Conservation (phyloP, 2,113 vertebrate genomes). For the Dasypus novemcinctus region DNA sequence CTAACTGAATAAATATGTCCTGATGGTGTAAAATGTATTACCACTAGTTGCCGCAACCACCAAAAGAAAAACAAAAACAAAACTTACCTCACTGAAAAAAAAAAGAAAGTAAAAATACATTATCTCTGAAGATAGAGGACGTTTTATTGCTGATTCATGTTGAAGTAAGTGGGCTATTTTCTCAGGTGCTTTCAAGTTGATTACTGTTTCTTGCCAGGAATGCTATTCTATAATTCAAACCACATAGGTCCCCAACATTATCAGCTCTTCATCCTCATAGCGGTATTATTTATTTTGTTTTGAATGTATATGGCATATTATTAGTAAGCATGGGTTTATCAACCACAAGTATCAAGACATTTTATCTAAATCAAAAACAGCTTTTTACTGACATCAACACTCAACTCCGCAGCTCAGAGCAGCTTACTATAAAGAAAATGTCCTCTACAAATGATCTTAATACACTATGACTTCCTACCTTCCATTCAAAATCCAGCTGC, state of each 20-base stretch:
- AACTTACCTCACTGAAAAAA: neutral
- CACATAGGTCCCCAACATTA: neutral
- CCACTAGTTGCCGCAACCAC: neutral
- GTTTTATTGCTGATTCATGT: neutral
- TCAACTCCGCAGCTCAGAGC: neutral
- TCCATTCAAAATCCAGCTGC: constrained; percentile 97
- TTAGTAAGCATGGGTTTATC: constrained; percentile 34
- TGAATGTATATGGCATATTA: accelerated
- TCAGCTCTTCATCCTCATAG: neutral
- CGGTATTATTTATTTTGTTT: constrained; percentile 35
- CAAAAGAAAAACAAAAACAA: neutral
- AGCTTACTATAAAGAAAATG: neutral
- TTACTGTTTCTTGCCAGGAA: constrained; percentile 60
- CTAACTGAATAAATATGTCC: neutral
- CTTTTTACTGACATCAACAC: neutral
- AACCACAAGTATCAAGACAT: constrained; percentile 6
- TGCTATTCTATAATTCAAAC: constrained; percentile 72
- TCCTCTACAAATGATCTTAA: neutral
- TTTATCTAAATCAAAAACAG: constrained; percentile 41
- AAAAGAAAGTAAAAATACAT: neutral
- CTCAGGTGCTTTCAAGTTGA: constrained; percentile 16
- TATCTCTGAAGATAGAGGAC: neutral
- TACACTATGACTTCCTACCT: constrained; percentile 85
- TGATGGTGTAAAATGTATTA: neutral
- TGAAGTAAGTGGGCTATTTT: constrained; percentile 45